Base-by-base conservation (phyloP, 2,113 vertebrate genomes). In the Protomyctophum bolini region DNA sequence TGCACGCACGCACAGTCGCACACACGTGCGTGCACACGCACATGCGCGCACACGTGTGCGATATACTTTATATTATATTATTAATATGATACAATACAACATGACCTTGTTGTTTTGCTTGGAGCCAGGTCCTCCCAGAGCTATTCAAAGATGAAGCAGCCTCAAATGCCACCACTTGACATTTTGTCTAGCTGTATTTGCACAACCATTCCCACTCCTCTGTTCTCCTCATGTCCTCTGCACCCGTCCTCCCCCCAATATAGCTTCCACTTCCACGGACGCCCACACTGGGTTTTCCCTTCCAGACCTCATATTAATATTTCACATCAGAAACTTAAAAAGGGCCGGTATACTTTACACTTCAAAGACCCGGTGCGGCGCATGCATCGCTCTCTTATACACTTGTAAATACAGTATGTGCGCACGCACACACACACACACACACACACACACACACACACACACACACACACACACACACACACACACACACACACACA, bases 261-360 rank as follows among this genome's bases (percentile, higher is more conserved):
- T 41, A 80, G 70, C 73, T 82, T 66, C 74, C 74, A 21, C 73
- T 56, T 56, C 54, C n/a, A 12, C 2, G 2, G 58, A 60, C 58
- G 41, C 58, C 28, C 12, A 60, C 29, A 5, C 29, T 4, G 33
- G 45, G 6, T 45, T 60, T 41, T 41, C 33, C 33, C 58, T 56
- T 7, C 58, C 12, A 5, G 58, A 60, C 74, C 68, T 56, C 59
- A 69, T 76, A 87, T 89, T 52, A 85, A 89, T 89, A 89, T 87
- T 89, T 89, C 73, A 88, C 73, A 83, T 66, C 71, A 58, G 60
- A 70, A 89, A 80, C 67, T 83, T 83, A 80, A 81, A 86, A 87
- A 82, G 64, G 2, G 66, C 58, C 15, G 69, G 68, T 82, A 21
- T 85, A 77, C 73, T 85, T 86, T 83, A 80, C 88, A 86, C 84